Conservation (phyloP, 1,140 invertebrate genomes). For the Drosophila cardini region DNA sequence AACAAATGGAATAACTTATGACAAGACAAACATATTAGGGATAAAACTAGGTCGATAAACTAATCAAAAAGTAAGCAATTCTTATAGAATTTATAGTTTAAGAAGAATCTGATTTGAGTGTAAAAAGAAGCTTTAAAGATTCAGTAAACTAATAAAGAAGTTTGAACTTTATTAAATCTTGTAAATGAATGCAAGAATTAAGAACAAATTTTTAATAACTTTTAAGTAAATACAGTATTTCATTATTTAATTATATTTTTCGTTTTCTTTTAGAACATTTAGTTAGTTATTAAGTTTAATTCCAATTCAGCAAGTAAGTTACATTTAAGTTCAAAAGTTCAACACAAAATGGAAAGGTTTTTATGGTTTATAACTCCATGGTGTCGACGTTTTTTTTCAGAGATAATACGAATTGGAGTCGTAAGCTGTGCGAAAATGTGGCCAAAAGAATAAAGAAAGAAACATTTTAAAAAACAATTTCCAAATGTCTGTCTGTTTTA, state of each 20-base stretch:
- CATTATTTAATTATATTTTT: too few species aligned
- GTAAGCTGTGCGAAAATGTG: slow-evolving; percentile 51
- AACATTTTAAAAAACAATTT: slow-evolving; percentile 49
- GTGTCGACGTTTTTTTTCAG: slow-evolving; percentile 25
- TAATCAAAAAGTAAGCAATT: background rate
- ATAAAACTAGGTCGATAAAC: background rate
- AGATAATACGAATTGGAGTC: slow-evolving; percentile 69
- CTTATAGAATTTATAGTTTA: background rate
- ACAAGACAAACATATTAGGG: background rate
- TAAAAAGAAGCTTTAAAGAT: too few species aligned
- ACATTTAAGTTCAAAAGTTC: background rate
- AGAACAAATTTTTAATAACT: background rate
- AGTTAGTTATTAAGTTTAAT: too few species aligned
- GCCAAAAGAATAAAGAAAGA: slow-evolving; percentile 30
- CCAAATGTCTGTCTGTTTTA: slow-evolving; percentile 59
- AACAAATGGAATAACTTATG: slow-evolving; percentile 25
- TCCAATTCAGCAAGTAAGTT: background rate
- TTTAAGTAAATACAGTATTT: too few species aligned
- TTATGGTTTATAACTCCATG: background rate
- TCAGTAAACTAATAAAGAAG: too few species aligned
- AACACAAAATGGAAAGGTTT: slow-evolving; percentile 29
- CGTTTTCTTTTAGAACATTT: too few species aligned
- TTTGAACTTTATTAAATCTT: background rate
- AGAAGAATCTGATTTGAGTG: background rate
- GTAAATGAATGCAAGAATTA: too few species aligned